Base-by-base conservation (phyloP, 2,113 vertebrate species). In the Tursiops truncatus region DNA sequence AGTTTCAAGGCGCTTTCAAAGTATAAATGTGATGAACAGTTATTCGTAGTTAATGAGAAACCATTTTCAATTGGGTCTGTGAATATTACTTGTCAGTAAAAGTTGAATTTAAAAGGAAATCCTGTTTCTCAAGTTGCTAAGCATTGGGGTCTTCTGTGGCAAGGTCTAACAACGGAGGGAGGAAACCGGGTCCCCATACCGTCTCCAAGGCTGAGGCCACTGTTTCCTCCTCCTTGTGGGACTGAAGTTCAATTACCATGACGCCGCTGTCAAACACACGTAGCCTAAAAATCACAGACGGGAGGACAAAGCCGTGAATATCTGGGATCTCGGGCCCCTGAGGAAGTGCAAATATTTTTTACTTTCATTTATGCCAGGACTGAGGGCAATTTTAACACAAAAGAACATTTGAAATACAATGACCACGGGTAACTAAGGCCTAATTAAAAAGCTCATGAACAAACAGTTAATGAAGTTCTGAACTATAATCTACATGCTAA, bases 211-310 rank as follows among this genome's bases (percentile, higher is more conserved):
- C 99, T 82, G 99, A 99, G 97, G 99, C 99, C 85, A 99, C 99
- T 99, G 99, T 99, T 98, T 99, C 99, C 98, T 99, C 99, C 98
- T 99, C 99, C 0, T 99, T 99, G 98, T 99, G 99, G 91, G 99
- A 99, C 98, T 99, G 99, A 68, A 99, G 99, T 97, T 99, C 99
- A 97, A 99, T 99, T 95, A 99, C 99, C 99, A 99, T 99, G 95
- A 99, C 99, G 1, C 99, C 99, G 21, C 99, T 99, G 98, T 99
- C 99, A 98, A 99, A 99, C 92, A 99, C 98, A 58, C 99, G 99
- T 97, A 99, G 98, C 97, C 99, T 99, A 76, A 95, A 95, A 98
- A 93, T 53, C 20, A 96, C 53, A 95, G 96, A 58, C 3, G 11
- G 31, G 41, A 97, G 26, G 94, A 5, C 36, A 38, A 41, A 96